Conservation (phyloP, 37 sponge, comb jelly and placozoan species). For the Hormiphora californensis region DNA sequence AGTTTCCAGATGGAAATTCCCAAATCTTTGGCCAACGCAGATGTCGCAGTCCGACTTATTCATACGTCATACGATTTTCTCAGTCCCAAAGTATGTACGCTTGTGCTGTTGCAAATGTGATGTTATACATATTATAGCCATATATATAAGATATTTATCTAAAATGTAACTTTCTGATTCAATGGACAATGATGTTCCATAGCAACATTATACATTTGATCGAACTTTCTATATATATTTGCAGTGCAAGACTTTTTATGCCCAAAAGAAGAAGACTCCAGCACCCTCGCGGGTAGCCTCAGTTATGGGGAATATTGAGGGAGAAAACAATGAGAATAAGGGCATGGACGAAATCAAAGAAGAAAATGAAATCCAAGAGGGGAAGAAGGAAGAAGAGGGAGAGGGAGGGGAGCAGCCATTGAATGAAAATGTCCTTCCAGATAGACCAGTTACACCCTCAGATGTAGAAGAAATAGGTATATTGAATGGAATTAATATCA, state of each 20-base stretch:
- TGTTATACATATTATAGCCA: no score
- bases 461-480: constrained; percentile 45
- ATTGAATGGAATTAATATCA: no score
- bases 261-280: constrained; percentile 34
- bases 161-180: no score
- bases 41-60: constrained; percentile 61
- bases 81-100: constrained; percentile 24
- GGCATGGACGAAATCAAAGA: not conserved
- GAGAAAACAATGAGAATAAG: not conserved
- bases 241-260: constrained; percentile 41
- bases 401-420: not conserved
- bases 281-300: constrained; percentile 6
- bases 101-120: no score
- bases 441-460: constrained; percentile 37
- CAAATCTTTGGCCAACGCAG: constrained; percentile 68
- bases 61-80: constrained; percentile 60
- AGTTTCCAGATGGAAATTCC: constrained; percentile 67
- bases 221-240: not conserved
- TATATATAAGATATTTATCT: no score
- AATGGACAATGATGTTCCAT: no score
- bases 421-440: not conserved
- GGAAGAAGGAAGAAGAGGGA: not conserved
- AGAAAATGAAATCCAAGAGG: not conserved
- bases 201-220: no score
- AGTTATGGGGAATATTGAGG: not conserved